Evolutionary conservation across 2,113 vertebrate genomes (phyloP), one percentile per base, ranked within the genome.

Genomic region (Gyps fulvus): DNA sequence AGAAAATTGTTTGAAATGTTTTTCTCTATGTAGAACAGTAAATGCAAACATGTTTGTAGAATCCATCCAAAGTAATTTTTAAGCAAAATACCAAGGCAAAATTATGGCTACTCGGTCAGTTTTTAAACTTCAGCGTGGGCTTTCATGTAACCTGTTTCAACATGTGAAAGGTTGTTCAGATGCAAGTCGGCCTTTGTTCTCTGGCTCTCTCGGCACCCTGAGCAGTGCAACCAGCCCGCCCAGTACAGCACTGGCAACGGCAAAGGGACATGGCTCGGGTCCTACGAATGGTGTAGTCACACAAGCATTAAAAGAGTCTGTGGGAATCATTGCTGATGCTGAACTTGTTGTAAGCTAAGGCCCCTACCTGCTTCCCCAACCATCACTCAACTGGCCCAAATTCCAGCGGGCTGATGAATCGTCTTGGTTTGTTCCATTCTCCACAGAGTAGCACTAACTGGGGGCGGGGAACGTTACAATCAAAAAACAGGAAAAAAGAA

Each of bases 401-500:
- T 70, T 94, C 63, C 58, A 70, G 43, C 16, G 11, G 25, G 16
- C 23, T 77, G 27, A 21, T 1, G 1, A 12, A 29, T 50, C 9
- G 1, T 23, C 36, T 34, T 52, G 26, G 4, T 29, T 83, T 57
- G 7, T 50, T 80, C 61, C 4, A 2, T 29, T 69, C 36, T 74
- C 59, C 19, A 8, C 1, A 29, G 22, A 38, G 13, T 8, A 55
- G 18, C 29, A 26, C 23, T 52, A 52, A 66, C 19, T 47, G 52
- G 18, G 4, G 19, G 7, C 0, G 2, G 36, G 38, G 29, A 42
- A 69, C 2, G 0, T 21, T n/a, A n/a, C n/a, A n/a, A n/a, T n/a
- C n/a, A n/a, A n/a, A n/a, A n/a, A n/a, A n/a, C n/a, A n/a, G n/a
- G n/a, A n/a, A n/a, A n/a, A n/a, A n/a, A n/a, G n/a, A n/a, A n/a